Base-by-base conservation (phyloP, 2,888 invertebrate species). In the Andrena flavipes region DNA sequence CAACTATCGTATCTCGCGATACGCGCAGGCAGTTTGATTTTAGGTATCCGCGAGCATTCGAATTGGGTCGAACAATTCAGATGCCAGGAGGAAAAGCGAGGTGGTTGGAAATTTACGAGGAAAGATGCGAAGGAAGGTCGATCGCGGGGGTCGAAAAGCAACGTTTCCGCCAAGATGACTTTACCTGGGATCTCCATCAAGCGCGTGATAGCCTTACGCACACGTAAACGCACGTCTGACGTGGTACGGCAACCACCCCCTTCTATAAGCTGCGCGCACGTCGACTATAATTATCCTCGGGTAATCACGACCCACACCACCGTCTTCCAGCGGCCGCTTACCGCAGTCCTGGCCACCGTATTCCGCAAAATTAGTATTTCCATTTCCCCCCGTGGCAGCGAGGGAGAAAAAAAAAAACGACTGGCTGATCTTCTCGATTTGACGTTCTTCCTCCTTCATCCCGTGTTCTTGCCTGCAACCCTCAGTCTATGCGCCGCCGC, bases 321-420 rank as follows among this genome's bases (percentile, higher is more conserved):
- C 88, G 88, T 89, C 90, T 91, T 89, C 87, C 91, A 89, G 86
- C 88, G 91, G 90, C 86, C 90, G 92, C 91, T 93, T 93, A 93
- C 93, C 93, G 91, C 93, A 93, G 92, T 92, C 92, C 91, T 56
- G 87, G 93, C 93, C 93, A 94, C 94, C 88, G 94, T 93, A 93
- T 94, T 93, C 93, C 94, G 93, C 93, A 94, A 93, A 93, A 93
- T 94, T 93, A 94, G 93, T 93, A 93, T 94, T 94, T 93, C 93
- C 93, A 93, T 93, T 92, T 90, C 91, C 92, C 90, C 91, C 90
- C 88, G 87, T 88, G 87, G 90, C 88, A 71, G 20, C 59, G 84
- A 76, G 80, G 86, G 68, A 72, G 78, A 82, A 78, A 79, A 77
- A 80, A 82, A 78, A 79, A 77, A 80, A 80, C 76, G 75, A 77